Evolutionary conservation across 2,113 vertebrate genomes (phyloP).

Genomic region (Podilymbus podiceps): DNA sequence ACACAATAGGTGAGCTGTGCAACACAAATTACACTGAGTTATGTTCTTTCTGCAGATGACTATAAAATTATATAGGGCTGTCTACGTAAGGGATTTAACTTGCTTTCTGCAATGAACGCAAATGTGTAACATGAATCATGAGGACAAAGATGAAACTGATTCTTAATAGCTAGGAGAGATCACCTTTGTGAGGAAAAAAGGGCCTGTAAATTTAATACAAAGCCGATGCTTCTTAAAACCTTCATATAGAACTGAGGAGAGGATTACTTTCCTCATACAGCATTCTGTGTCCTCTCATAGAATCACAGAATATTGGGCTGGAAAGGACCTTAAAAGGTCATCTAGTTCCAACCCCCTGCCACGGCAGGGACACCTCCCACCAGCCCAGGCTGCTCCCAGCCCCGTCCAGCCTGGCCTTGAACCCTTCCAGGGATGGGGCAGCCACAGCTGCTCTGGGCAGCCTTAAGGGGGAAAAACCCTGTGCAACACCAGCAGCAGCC

Average conservation of each 20-base stretch:
- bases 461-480: no score
- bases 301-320: no score
- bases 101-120: slow-evolving; percentile 30
- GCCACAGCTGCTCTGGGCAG: no score
- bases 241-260: not conserved
- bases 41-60: slow-evolving; percentile 14
- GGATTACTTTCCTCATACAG: not conserved
- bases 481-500: no score
- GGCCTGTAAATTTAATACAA: not conserved
- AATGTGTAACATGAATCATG: slow-evolving; percentile 14
- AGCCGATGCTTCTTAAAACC: not conserved
- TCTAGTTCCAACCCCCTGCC: no score
- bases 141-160: slow-evolving; percentile 18
- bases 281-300: not conserved
- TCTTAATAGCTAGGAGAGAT: slow-evolving; percentile 37
- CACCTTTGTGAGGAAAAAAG: not conserved
- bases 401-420: no score
- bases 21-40: slow-evolving; percentile 46
- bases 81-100: slow-evolving; percentile 16
- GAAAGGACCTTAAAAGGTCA: no score
- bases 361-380: no score
- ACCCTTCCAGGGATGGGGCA: no score
- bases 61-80: slow-evolving; percentile 47
- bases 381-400: no score
- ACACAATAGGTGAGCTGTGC: not conserved